phyloP scores from a whole-genome alignment of 2,113 vertebrate genomes.

The Coturnix japonica region DNA sequence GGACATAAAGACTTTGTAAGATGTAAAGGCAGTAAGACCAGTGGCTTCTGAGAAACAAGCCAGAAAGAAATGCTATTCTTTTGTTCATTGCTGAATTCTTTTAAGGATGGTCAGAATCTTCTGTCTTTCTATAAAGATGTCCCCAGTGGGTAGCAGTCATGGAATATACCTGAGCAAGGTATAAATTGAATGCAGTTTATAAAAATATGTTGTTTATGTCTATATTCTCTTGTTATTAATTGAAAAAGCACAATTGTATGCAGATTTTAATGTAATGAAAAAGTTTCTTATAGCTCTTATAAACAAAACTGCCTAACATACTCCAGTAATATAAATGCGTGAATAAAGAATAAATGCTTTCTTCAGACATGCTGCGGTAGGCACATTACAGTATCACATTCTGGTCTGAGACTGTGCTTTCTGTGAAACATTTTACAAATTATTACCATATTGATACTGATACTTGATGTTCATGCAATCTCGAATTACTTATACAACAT shows the following conservation, averaged over 20 bases:
- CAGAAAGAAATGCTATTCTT: not conserved
- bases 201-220: not conserved
- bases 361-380: not conserved
- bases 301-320: not conserved
- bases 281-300: not conserved
- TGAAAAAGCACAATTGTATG: not conserved
- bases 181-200: not conserved
- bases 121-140: not conserved
- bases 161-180: not conserved
- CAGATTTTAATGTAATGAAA: not conserved
- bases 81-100: not conserved
- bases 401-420: not conserved
- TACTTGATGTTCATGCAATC: not conserved
- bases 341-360: not conserved
- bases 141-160: not conserved
- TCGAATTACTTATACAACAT: not conserved
- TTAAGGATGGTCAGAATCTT: not conserved
- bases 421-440: not conserved
- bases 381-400: not conserved
- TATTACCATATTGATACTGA: not conserved
- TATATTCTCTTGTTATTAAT: not conserved
- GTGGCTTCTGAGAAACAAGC: not conserved
- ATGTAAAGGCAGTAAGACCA: not conserved
- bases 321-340: not conserved
- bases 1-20: not conserved